Conservation (phyloP, 1,140 invertebrate genomes). For the Brachionus paranguensis region DNA sequence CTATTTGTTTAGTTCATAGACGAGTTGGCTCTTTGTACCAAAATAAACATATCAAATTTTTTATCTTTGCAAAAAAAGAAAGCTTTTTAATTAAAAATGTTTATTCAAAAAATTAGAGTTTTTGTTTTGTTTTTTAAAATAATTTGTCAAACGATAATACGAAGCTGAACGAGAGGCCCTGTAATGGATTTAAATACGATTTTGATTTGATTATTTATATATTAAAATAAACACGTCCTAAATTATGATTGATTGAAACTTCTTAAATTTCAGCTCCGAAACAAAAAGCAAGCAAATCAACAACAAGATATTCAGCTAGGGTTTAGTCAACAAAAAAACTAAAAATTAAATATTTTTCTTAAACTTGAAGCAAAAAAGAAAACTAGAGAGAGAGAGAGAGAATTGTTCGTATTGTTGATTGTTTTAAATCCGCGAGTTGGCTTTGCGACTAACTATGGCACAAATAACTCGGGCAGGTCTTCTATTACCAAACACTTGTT, state of each 20-base stretch:
- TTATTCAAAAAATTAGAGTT: constrained; percentile 31
- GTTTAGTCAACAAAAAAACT: constrained; percentile 9
- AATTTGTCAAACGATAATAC: constrained; percentile 28
- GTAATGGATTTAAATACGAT: neutral
- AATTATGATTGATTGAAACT: constrained; percentile 36
- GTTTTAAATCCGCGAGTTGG: neutral
- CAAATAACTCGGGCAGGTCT: neutral
- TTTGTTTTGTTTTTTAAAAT: constrained; percentile 35
- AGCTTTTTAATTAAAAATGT: constrained; percentile 34
- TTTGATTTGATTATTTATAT: constrained; percentile 38
- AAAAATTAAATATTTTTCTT: constrained; percentile 25
- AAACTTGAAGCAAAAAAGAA: constrained; percentile 14
- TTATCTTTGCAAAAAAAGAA: neutral
- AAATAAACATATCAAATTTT: constrained; percentile 26
- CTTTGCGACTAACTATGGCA: neutral
- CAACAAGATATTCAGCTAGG: neutral
- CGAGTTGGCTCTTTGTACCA: neutral
- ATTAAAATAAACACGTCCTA: constrained; percentile 35
- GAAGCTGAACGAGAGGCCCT: neutral
- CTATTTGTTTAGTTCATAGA: neutral
- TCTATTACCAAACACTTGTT: constrained; percentile 34
- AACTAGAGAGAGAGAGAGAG: neutral
- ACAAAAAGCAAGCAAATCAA: constrained; percentile 1
- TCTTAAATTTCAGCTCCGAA: constrained; percentile 17
- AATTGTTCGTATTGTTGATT: neutral